Percentiles rank a stretch among this genome's conserved stretches.
phyloP scores from a whole-genome alignment of 2,888 invertebrate species.

The Caenorhabditis panamensis region DNA sequence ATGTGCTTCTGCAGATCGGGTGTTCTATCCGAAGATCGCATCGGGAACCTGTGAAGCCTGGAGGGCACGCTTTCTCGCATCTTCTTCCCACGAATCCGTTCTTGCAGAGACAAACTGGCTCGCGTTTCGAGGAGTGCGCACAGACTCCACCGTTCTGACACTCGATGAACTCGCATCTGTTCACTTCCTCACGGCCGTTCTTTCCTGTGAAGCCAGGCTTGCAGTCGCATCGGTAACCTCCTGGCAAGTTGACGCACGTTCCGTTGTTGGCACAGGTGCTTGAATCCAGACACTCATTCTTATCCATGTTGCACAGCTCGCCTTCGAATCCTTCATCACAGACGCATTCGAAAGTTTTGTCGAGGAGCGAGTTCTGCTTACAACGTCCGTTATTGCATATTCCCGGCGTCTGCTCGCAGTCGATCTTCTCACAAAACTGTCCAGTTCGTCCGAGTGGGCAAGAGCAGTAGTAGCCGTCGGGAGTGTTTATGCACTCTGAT shows the following conservation, averaged over 20 bases:
- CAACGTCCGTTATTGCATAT: conserved; percentile 94
- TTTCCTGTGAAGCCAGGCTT: conserved; percentile 57
- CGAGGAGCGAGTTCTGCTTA: conserved; percentile 88
- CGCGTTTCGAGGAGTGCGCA: conserved; percentile 23
- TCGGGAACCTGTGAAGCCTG: conserved; percentile 64
- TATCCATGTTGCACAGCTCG: conserved; percentile 90
- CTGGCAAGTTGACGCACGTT: conserved; percentile 96
- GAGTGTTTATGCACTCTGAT: conserved; percentile 95
- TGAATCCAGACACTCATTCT: conserved; percentile 83
- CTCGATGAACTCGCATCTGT: conserved; percentile 86
- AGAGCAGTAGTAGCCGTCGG: conserved; percentile 94
- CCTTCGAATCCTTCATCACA: conserved; percentile 93
- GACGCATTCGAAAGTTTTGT: conserved; percentile 94
- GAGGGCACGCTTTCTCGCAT: conserved; percentile 60
- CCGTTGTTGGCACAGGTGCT: conserved; percentile 95
- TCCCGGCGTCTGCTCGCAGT: conserved; percentile 86
- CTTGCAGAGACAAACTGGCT: conserved; percentile 84
- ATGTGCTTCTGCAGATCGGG: conserved; percentile 17
- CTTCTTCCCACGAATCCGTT: conserved; percentile 54
- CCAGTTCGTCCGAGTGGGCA: conserved; percentile 97
- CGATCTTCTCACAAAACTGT: conserved; percentile 92
- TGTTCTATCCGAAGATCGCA: conserved; percentile 86
- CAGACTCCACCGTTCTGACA: conserved; percentile 68
- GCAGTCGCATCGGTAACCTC: conserved; percentile 84
- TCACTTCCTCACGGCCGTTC: conserved; percentile 90